phyloP scores from a whole-genome alignment of 2,888 invertebrate genomes.

The Hydropsyche betteni region DNA sequence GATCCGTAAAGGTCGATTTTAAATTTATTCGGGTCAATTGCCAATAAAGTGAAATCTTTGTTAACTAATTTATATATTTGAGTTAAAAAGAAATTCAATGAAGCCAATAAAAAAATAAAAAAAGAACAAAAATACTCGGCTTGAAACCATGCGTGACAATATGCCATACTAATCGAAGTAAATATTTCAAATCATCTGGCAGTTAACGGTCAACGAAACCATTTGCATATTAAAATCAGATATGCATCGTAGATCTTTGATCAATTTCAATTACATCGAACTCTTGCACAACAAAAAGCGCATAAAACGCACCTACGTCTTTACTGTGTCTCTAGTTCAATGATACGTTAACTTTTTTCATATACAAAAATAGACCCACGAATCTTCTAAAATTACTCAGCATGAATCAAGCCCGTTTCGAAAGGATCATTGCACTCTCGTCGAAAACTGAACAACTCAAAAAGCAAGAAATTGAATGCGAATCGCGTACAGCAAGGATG shows the following conservation, averaged over 20 bases:
- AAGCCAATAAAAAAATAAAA: no score
- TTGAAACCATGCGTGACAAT: no score
- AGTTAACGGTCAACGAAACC: no score
- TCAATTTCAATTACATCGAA: no score
- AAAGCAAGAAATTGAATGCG: neutral
- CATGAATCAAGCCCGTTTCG: neutral
- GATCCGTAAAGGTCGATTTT: neutral
- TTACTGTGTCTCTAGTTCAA: slow-evolving; percentile 5
- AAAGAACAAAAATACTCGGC: no score
- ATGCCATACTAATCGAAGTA: no score
- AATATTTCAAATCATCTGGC: no score
- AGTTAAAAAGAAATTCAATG: no score
- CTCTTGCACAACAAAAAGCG: no score
- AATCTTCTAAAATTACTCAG: slow-evolving; percentile 3
- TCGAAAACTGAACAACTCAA: neutral
- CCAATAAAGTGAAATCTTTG: slow-evolving; percentile 7
- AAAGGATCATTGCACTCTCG: slow-evolving; percentile 1
- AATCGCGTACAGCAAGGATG: neutral
- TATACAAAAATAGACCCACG: neutral
- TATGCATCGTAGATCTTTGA: no score
- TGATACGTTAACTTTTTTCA: neutral
- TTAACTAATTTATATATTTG: slow-evolving; percentile 5
- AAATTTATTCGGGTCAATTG: slow-evolving; percentile 11
- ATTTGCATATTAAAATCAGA: no score
- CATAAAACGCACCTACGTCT: neutral